These are phyloP conservation scores for Agrypnus murinus DNA, from an alignment of 2,888 invertebrate species.

Conservation along the genomic window DNA sequence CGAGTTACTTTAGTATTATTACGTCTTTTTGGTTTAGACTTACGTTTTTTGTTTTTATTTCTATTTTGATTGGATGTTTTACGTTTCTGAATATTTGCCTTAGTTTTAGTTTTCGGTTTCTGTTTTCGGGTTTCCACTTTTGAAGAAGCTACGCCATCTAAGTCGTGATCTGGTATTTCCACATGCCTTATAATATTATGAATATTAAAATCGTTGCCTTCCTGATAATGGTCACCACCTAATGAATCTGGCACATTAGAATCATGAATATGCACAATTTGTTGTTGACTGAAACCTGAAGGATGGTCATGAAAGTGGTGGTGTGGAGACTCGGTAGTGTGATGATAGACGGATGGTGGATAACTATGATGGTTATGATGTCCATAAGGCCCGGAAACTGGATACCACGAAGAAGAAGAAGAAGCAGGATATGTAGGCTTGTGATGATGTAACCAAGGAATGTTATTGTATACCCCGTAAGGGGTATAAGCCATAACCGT, in stretches of 20 bases:
- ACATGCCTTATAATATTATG: conserved; percentile 6
- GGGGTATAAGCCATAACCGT: not conserved
- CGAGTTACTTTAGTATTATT: not conserved
- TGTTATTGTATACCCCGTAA: not conserved
- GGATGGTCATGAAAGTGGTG: not conserved
- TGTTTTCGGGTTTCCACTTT: conserved; percentile 21
- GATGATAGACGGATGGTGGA: not conserved
- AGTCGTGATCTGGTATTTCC: not conserved
- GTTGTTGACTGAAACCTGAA: conserved; percentile 13
- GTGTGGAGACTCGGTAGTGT: not conserved
- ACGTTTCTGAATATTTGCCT: too few species aligned
- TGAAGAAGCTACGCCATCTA: conserved; percentile 7
- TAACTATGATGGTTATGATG: not conserved
- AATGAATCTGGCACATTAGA: not conserved
- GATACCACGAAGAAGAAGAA: not conserved
- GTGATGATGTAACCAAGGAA: not conserved
- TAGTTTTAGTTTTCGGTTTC: conserved; percentile 9
- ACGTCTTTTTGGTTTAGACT: not conserved
- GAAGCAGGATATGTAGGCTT: not conserved
- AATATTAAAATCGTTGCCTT: conserved; percentile 19
- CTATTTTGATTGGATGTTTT: too few species aligned
- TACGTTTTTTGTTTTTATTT: not conserved
- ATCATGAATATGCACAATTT: conserved; percentile 27
- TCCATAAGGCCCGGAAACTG: conserved; percentile 4
- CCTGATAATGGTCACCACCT: conserved; percentile 1